A percentile compares a stretch with the other conserved stretches of the same genome.
Conservation (phyloP, 2,888 invertebrate genomes). For the Lasioglossum calceatum region DNA sequence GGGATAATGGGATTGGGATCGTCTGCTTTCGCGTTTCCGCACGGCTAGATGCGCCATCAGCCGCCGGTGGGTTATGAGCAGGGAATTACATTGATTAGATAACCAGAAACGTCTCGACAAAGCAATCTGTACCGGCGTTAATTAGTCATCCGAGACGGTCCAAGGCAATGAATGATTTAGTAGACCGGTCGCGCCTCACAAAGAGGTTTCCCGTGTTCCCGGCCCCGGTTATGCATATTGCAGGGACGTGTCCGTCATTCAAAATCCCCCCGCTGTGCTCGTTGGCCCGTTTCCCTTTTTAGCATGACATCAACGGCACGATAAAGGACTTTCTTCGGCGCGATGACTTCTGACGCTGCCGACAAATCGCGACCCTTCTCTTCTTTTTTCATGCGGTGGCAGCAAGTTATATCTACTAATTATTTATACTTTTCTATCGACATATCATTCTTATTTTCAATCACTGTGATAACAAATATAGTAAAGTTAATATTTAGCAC, state of each 20-base stretch:
- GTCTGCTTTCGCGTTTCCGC: neutral
- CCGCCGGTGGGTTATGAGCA: constrained; percentile 12
- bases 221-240: constrained; percentile 82
- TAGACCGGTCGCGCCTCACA: constrained; percentile 73
- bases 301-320: constrained; percentile 53
- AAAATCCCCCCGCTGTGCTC: constrained; percentile 64
- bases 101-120: constrained; percentile 64
- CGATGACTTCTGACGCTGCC: constrained; percentile 21
- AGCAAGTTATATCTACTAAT: neutral
- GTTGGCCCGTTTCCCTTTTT: constrained; percentile 61
- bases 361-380: constrained; percentile 18
- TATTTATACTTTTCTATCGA: neutral
- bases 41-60: constrained; percentile 11
- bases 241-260: constrained; percentile 81
- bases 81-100: constrained; percentile 61
- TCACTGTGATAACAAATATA: too few relatives aligned
- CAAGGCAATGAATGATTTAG: constrained; percentile 80
- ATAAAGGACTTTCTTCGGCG: constrained; percentile 46
- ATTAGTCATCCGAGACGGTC: constrained; percentile 80
- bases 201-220: constrained; percentile 83
- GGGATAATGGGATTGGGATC: constrained; percentile 10
- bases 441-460: too few relatives aligned
- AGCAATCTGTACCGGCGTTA: constrained; percentile 73
- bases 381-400: neutral
- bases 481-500: too few relatives aligned